A percentile compares a stretch with the other conserved stretches of the same genome.
Conservation (phyloP, 2,888 invertebrate species). For the Torymus aiolomorphi region DNA sequence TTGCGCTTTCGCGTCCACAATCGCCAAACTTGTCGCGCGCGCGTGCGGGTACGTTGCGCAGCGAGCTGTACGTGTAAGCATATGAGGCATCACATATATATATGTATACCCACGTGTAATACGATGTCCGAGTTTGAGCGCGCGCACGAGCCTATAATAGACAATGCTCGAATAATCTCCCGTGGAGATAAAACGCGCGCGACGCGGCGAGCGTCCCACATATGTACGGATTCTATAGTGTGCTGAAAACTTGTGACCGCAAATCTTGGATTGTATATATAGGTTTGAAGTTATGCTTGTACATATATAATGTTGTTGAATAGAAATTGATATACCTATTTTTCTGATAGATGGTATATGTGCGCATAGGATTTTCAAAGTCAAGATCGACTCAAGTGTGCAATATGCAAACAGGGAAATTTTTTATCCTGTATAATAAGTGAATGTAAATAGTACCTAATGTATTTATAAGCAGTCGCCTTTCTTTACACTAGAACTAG, state of each 20-base stretch:
- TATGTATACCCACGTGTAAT: not conserved
- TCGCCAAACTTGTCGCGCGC: constrained; percentile 6
- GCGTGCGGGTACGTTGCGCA: constrained; percentile 27
- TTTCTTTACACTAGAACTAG: too few species aligned
- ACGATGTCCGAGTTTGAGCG: too few species aligned
- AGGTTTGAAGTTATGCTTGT: constrained; percentile 65
- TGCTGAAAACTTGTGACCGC: constrained; percentile 59
- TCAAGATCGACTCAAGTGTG: too few species aligned
- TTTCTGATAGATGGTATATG: too few species aligned
- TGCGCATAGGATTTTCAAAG: too few species aligned
- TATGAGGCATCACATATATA: not conserved
- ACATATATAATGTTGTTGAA: too few species aligned
- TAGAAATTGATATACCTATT: too few species aligned
- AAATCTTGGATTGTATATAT: constrained; percentile 56
- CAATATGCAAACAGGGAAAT: too few species aligned
- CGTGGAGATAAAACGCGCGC: constrained; percentile 25
- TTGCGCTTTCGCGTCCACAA: not conserved
- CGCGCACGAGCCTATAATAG: not conserved
- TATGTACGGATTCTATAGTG: constrained; percentile 64
- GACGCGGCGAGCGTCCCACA: not conserved
- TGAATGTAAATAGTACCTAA: too few species aligned
- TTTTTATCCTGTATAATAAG: too few species aligned
- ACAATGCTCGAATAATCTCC: constrained; percentile 41
- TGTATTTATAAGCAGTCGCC: too few species aligned
- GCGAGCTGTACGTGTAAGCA: too few species aligned